Base-by-base conservation (phyloP, 1,140 invertebrate species). In the Calycopis cecrops region DNA sequence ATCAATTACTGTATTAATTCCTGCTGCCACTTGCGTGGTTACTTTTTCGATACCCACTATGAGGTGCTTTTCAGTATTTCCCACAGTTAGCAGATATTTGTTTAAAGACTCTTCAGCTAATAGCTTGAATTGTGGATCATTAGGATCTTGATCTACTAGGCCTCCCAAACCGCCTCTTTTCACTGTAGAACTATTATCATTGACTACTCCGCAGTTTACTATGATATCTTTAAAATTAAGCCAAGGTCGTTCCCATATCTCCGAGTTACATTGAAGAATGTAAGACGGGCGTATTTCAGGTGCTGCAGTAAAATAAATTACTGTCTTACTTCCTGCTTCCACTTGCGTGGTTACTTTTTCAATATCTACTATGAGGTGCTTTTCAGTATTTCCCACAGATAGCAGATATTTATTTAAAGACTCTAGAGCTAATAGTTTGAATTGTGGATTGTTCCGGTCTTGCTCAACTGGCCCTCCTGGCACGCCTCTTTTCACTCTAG, bases 81-180 rank as follows among this genome's bases (percentile, higher is more conserved):
- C 67, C n/a, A 60, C 56, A 16, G 49, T 35, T 21, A 50, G 16
- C 48, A 71, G 37, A 65, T 63, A 79, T 52, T 66, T 57, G 9
- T 58, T 1, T 18, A 81, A 53, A n/a, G 72, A 71, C 58, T 73
- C 59, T 50, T 59, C 10, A 7, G 75, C 71, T 42, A 78, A 62
- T 8, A 16, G 34, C 52, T 55, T 58, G 14, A 73, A 71, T n/a
- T 62, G 18, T 11, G 57, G 48, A 21, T 71, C 54, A 47, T 57
- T 63, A n/a, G 54, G 49, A 59, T 78, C 63, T 48, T 34, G 18
- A 12, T 16, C 7, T 11, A 34, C 4, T 48, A 52, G 16, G 34
- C 61, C 61, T 34, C 64, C 63, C 33, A 35, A 50, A 52, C 51
- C 55, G 18, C 6, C 21, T 28, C 21, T 28, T 6, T 28, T 28